Base-by-base conservation (phyloP, 2,888 invertebrate species). In the Chrysodeixis includens region DNA sequence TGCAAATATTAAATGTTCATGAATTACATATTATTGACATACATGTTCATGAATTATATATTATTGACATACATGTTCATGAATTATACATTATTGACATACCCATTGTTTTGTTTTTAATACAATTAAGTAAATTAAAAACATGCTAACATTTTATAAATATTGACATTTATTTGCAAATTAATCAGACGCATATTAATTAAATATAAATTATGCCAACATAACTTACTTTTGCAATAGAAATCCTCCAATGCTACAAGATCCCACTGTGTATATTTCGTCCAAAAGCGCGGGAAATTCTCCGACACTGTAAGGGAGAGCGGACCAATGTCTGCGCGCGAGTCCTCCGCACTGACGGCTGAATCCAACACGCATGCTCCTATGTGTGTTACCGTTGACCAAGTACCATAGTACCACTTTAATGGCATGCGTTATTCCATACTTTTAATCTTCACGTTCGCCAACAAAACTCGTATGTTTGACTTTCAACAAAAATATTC, bases 301-400 rank as follows among this genome's bases (percentile, higher is more conserved):
- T 66, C 68, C 20, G 54, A 46, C 54, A 61, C 46, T 20, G 20
- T 16, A 10, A 46, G 46, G 61, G 69, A 59, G 67, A 79, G 66
- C 65, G 67, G 64, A 78, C 78, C 66, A 81, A 69, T 75, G 69
- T 66, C 73, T 80, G 76, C 85, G 85, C 84, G 77, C 58, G 85
- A 78, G 75, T 75, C 71, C 62, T 79, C 75, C 54, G 68, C 66
- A 85, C 85, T 84, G 84, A 73, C 80, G 61, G 56, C 55, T 65
- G 69, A 30, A 56, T 67, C 57, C 67, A 72, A 56, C 77, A 72
- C 66, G 76, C 76, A 74, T 71, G 77, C 69, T 46, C 57, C 63
- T 56, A 71, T 63, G 79, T 82, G 60, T 76, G 67, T 66, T 78
- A 75, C 55, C 58, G 53, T 30, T 62, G 65, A 52, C 72, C 69